These are phyloP conservation scores for Nudaria mundana DNA, from an alignment of 2,888 invertebrate species.

Conservation along the genomic window DNA sequence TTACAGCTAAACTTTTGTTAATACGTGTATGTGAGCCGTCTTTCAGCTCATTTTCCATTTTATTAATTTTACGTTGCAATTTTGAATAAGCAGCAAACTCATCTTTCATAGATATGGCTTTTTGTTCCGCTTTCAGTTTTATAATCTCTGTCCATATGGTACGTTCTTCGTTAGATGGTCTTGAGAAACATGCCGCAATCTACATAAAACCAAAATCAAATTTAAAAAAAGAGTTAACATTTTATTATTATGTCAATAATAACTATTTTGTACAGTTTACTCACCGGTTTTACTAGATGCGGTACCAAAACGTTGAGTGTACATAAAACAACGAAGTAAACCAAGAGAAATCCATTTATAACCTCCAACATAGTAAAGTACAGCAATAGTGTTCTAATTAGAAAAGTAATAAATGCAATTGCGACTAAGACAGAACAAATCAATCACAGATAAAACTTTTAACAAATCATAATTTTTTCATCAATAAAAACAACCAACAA, in stretches of 20 bases:
- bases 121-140: slow-evolving; percentile 70
- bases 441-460: no score
- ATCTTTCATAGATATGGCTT: slow-evolving; percentile 77
- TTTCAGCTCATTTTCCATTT: slow-evolving; percentile 70
- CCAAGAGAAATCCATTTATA: slow-evolving; percentile 66
- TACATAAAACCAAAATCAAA: no score
- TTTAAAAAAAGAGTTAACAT: neutral
- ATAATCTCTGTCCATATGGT: slow-evolving; percentile 58
- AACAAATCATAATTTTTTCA: no score
- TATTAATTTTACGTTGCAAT: slow-evolving; percentile 80
- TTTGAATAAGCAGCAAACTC: slow-evolving; percentile 82
- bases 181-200: slow-evolving; percentile 73
- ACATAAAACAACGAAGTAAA: slow-evolving; percentile 70
- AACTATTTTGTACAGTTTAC: slow-evolving; percentile 33
- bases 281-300: slow-evolving; percentile 74
- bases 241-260: neutral
- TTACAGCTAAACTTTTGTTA: slow-evolving; percentile 61
- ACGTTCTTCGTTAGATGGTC: slow-evolving; percentile 67
- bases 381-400: neutral
- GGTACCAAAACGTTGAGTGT: slow-evolving; percentile 69
- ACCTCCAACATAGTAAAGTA: slow-evolving; percentile 65
- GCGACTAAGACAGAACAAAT: no score
- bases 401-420: no score
- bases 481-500: no score
- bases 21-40: slow-evolving; percentile 60